A percentile compares a stretch with the other conserved stretches of the same genome.
Evolutionary conservation across 2,888 invertebrate genomes (phyloP).

Genomic region (Cryptus viduatorius): DNA sequence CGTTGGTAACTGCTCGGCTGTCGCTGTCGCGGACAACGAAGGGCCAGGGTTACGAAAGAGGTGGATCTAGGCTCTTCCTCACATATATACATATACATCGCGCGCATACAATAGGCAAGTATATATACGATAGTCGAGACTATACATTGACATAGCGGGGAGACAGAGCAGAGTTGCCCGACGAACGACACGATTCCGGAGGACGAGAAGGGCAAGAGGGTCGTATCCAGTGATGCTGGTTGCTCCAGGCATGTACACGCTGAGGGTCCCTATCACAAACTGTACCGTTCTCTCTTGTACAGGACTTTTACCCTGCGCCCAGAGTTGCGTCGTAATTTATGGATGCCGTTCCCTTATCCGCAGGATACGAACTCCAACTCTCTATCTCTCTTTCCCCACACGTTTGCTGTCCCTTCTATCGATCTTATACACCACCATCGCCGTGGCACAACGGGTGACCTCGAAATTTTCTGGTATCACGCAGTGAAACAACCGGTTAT

Average conservation of each 20-base stretch:
- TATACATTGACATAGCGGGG: not conserved
- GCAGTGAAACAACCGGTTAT: not conserved
- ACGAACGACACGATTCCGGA: slow-evolving; percentile 45
- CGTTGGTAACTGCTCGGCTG: slow-evolving; percentile 44
- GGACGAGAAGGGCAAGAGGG: slow-evolving; percentile 62
- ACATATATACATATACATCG: slow-evolving; percentile 13
- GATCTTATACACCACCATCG: slow-evolving; percentile 80
- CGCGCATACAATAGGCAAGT: not conserved
- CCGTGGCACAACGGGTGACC: slow-evolving; percentile 80
- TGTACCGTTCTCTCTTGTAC: slow-evolving; percentile 80
- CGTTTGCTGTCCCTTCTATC: slow-evolving; percentile 84
- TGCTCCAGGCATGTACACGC: slow-evolving; percentile 38
- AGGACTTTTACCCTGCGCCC: slow-evolving; percentile 83
- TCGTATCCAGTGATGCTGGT: slow-evolving; percentile 54
- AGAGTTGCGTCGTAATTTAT: slow-evolving; percentile 85
- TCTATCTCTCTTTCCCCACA: slow-evolving; percentile 72
- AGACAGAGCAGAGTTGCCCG: slow-evolving; percentile 35
- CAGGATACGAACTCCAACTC: slow-evolving; percentile 82
- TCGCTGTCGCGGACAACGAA: slow-evolving; percentile 55
- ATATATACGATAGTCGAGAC: not conserved
- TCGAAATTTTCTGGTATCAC: slow-evolving; percentile 49
- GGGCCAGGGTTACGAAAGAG: slow-evolving; percentile 61
- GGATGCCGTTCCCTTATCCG: slow-evolving; percentile 85
- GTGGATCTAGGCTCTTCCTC: slow-evolving; percentile 42
- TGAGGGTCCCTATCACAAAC: slow-evolving; percentile 70